These are phyloP conservation scores for Drosophila funebris DNA, from an alignment of 1,140 invertebrate genomes.

Conservation along the genomic window DNA sequence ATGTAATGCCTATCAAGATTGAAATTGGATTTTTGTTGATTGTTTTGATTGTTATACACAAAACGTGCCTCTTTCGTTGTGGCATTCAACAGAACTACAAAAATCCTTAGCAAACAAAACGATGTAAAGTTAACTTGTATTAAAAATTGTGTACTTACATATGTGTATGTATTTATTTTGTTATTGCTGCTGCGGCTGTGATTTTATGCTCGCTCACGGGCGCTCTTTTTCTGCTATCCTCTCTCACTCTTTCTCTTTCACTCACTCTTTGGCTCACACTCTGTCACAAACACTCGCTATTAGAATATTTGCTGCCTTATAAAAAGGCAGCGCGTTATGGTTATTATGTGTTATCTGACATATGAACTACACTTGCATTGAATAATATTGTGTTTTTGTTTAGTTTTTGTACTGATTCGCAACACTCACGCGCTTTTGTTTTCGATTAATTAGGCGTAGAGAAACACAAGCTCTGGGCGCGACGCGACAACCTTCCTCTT, in stretches of 20 bases:
- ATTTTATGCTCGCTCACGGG: constrained; percentile 63
- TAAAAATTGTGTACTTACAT: constrained; percentile 43
- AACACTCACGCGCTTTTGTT: constrained; percentile 53
- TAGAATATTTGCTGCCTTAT: constrained; percentile 35
- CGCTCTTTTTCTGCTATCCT: constrained; percentile 30
- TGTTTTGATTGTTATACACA: constrained; percentile 37
- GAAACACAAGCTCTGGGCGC: constrained; percentile 11
- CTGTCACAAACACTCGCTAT: constrained; percentile 38
- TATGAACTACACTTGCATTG: constrained; percentile 7
- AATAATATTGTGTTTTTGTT: constrained; percentile 9
- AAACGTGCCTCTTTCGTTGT: background rate
- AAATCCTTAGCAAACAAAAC: constrained; percentile 37
- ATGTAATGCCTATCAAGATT: constrained; percentile 42
- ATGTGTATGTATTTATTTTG: constrained; percentile 64
- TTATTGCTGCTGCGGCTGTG: constrained; percentile 66
- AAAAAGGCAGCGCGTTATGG: constrained; percentile 4
- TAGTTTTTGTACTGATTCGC: constrained; percentile 40
- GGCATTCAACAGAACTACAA: constrained; percentile 3
- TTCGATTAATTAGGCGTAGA: constrained; percentile 50
- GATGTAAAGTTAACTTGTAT: constrained; percentile 17
- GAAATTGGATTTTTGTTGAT: constrained; percentile 42
- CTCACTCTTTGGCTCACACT: constrained; percentile 31
- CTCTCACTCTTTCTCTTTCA: constrained; percentile 21
- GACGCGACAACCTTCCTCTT: constrained; percentile 9
- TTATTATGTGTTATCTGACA: constrained; percentile 26